A percentile compares a stretch with the other conserved stretches of the same genome.
phyloP scores from a whole-genome alignment of 2,797 vertebrate species.

The Allobates femoralis region DNA sequence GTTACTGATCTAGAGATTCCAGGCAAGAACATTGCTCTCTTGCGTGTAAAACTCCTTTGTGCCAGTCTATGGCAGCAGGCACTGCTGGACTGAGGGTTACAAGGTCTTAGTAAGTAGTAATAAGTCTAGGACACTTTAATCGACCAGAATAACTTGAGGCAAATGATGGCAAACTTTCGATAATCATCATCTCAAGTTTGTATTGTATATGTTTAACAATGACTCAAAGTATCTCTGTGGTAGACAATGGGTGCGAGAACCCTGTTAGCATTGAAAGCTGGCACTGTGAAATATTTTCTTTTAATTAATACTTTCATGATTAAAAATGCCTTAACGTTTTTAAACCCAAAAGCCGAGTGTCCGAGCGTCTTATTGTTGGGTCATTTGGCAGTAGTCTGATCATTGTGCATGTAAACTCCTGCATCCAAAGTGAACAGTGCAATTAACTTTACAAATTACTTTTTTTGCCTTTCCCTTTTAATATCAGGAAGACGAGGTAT shows the following conservation, averaged over 20 bases:
- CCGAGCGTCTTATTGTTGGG: not conserved
- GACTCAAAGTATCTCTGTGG: not conserved
- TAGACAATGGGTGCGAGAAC: not conserved
- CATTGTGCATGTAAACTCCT: constrained; percentile 35
- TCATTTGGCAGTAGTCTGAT: not conserved
- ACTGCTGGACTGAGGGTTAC: not conserved
- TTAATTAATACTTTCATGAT: not conserved
- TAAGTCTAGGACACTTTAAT: no score
- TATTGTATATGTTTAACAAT: not conserved
- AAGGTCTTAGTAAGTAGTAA: no score
- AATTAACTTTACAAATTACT: constrained; percentile 77
- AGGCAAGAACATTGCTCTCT: not conserved
- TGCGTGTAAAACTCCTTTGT: not conserved
- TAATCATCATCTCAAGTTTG: not conserved
- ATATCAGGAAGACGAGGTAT: constrained; percentile 95
- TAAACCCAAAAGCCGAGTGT: not conserved
- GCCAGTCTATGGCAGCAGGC: not conserved
- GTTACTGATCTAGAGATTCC: not conserved
- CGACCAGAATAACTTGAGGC: not conserved
- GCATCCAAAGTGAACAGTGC: constrained; percentile 31
- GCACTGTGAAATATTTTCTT: not conserved
- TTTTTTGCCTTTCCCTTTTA: constrained; percentile 75
- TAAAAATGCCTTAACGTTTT: not conserved
- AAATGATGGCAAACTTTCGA: no score
- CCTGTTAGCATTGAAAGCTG: not conserved